Base-by-base conservation (phyloP, 2,888 invertebrate genomes). In the Hypomecis punctinalis region DNA sequence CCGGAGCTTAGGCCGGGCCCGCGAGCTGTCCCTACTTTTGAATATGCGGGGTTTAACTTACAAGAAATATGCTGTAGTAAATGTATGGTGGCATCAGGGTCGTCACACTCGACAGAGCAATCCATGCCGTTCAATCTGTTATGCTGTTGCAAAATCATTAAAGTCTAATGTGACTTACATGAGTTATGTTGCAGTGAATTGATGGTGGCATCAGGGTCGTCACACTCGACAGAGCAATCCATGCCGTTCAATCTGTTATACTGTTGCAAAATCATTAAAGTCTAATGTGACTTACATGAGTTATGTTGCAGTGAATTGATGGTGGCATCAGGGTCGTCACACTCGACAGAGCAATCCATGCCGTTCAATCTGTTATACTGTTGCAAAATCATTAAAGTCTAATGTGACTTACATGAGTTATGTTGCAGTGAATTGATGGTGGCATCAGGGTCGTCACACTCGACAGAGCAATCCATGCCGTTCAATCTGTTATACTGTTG, bases 91-190 rank as follows among this genome's bases (percentile, higher is more conserved):
- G 85, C 72, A 69, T 92, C 88, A 10, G 83, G 82, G 60, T 93
- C 90, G 63, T 93, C 93, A 64, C 91, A 91, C 73, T 92, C 93
- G 0, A 92, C 68, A 52, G 81, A 80, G 69, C 91, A 92, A 62
- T 91, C 89, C 0, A 90, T 61, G 4, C 81, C 71, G 58, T 91
- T 91, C 5, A 84, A 78, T 7, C 78, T 78, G 56, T 89, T 83
- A 56, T 92, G 90, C 53, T 87, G 88, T 1, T 82, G 71, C 13
- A 93, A 73, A n/a, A n/a, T n/a, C n/a, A n/a, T n/a, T n/a, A n/a
- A n/a, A n/a, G n/a, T n/a, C n/a, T n/a, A n/a, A n/a, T n/a, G n/a
- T n/a, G n/a, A 81, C 91, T 85, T 75, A 92, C 92, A 91, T 6
- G 80, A 61, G 76, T 91, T 90, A 58, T 86, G 86, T 11, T 74